A percentile compares a stretch with the other conserved stretches of the same genome.
Evolutionary conservation across 2,113 vertebrate genomes (phyloP).

Genomic region (Seriola quinqueradiata): DNA sequence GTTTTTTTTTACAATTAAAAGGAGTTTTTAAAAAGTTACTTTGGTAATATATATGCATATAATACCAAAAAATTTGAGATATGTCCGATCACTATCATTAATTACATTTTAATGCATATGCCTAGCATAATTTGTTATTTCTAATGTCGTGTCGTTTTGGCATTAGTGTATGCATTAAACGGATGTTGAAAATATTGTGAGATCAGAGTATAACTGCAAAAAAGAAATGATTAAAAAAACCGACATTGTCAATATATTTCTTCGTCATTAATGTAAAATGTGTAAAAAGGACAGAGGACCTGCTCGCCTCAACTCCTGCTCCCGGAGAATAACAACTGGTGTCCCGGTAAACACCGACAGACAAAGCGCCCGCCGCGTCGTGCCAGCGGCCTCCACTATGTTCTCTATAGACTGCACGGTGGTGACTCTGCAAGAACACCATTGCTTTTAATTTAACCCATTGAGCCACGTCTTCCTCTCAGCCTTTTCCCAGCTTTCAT

Average conservation of each 20-base stretch:
- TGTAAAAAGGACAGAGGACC: not conserved
- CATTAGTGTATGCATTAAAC: too few species aligned
- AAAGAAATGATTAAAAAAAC: not conserved
- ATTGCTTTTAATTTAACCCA: constrained; percentile 85
- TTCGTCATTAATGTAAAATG: not conserved
- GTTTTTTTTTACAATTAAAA: too few species aligned
- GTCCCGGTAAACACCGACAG: not conserved
- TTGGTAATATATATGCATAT: too few species aligned
- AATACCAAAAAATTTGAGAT: not conserved
- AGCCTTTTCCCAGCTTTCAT: constrained; percentile 81
- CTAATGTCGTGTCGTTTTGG: too few species aligned
- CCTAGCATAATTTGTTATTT: not conserved
- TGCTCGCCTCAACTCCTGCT: not conserved
- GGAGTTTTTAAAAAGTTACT: not conserved
- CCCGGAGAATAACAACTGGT: not conserved
- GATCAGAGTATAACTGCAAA: not conserved
- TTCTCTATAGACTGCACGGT: constrained; percentile 65
- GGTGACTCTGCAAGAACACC: constrained; percentile 77
- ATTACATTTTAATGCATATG: not conserved
- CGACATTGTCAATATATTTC: not conserved
- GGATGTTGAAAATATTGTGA: not conserved
- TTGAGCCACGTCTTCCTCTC: constrained; percentile 75
- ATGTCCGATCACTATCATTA: too few species aligned
- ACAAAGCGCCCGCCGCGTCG: constrained; percentile 16
- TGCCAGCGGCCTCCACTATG: constrained; percentile 36